Conservation (phyloP, 2,113 vertebrate species). For the Erythrocercus mccallii region DNA sequence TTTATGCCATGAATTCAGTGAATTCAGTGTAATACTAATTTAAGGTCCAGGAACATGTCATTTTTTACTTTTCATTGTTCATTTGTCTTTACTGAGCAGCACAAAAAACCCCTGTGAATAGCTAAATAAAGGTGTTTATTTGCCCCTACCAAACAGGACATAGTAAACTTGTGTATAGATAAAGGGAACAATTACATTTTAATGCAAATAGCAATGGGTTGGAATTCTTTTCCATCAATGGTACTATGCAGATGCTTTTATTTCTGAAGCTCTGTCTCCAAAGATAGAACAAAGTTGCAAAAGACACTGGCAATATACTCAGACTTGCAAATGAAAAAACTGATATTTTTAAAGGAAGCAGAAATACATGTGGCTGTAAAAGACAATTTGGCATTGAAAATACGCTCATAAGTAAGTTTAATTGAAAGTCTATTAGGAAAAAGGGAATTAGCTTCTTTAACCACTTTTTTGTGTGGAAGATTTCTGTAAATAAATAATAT, state of each 20-base stretch:
- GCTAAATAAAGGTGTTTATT: not conserved
- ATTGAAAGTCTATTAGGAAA: not conserved
- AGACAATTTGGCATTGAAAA: not conserved
- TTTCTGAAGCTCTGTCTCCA: not conserved
- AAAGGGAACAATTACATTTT: not conserved
- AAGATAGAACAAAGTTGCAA: not conserved
- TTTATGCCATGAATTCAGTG: not conserved
- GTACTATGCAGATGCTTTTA: not conserved
- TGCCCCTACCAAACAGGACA: not conserved
- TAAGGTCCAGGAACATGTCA: not conserved
- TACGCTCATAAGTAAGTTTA: not conserved
- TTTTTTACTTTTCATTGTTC: not conserved
- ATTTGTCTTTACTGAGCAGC: not conserved
- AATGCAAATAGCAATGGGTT: not conserved
- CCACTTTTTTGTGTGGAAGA: not conserved
- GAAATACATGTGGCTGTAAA: not conserved
- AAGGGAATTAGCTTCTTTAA: not conserved
- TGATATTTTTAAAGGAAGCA: not conserved
- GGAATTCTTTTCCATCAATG: not conserved
- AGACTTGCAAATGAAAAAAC: not conserved
- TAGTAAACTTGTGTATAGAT: not conserved
- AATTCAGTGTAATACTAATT: not conserved
- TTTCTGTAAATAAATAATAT: not conserved
- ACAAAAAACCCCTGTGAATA: not conserved
- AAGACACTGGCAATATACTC: not conserved